Base-by-base conservation (phyloP, 2,113 vertebrate genomes). In the Collichthys lucidus region DNA sequence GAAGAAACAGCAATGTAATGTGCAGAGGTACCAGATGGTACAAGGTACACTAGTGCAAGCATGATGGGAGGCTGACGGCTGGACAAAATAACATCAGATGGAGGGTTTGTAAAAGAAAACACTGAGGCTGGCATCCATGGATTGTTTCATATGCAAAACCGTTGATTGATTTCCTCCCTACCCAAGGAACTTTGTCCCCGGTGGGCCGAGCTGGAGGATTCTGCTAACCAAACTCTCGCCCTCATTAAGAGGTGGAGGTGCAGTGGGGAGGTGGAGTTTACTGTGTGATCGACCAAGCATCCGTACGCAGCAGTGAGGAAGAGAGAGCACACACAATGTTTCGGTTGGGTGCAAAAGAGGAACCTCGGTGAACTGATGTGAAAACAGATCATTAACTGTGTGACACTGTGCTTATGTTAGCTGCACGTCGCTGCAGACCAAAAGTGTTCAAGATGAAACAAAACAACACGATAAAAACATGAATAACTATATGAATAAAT, bases 191-290 rank as follows among this genome's bases (percentile, higher is more conserved):
- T 96, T 99, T 94, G 98, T 99, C 94, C 98, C 98, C 93, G 98
- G 98, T 89, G 98, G 98, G 94, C 98, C 98, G 89, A 99, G 98
- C 96, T 99, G 98, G 92, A 99, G 98, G 95, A 99, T 99, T 97
- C 98, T 97, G 97, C 98, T 99, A 97, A 99, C 98, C 97, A 99
- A 96, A 95, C 98, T 99, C 96, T 99, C 98, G 88, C 98, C 98
- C 97, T 99, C 98, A 95, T 99, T 99, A 95, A 99, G 97, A 96
- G 98, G 98, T 94, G 98, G 98, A 93, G 98, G 98, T 91, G 98
- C 97, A 92, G 95, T 97, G 94, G 98, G 98, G 91, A 99, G 98
- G 95, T 99, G 98, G 88, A 99, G 98, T 96, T 99, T 99, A 98
- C 98, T 99, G 97, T 96, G 94, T 89, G 95, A 95, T 96, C 96